Evolutionary conservation across 2,888 invertebrate genomes (phyloP).

Genomic region (Microplitis deprimator): DNA sequence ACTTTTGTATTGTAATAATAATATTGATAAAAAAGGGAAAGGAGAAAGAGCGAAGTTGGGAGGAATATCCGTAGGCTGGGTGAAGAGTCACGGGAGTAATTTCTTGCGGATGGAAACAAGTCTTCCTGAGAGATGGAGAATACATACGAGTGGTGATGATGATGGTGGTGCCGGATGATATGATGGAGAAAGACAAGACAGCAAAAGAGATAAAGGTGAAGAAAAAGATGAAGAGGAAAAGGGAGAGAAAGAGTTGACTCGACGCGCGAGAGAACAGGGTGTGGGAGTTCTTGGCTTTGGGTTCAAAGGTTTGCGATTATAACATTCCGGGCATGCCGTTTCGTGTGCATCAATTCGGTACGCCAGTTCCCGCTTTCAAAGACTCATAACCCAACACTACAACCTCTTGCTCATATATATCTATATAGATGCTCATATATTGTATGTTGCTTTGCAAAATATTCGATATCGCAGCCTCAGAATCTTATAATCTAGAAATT

Average conservation of each 20-base stretch:
- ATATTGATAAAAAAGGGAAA: not conserved
- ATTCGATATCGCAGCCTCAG: not conserved
- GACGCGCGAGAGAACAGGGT: conserved; percentile 59
- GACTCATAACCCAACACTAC: not conserved
- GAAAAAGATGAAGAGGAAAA: conserved; percentile 19
- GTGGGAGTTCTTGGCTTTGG: conserved; percentile 67
- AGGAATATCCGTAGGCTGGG: conserved; percentile 49
- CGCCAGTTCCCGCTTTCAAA: conserved; percentile 67
- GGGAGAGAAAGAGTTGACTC: conserved; percentile 34
- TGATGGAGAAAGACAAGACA: conserved; percentile 11
- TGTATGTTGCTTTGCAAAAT: not conserved
- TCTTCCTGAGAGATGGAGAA: conserved; percentile 14
- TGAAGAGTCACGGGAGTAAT: conserved; percentile 62
- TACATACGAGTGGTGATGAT: not conserved
- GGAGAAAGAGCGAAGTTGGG: not conserved
- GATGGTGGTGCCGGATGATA: not conserved
- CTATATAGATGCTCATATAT: not conserved
- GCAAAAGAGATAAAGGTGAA: conserved; percentile 18
- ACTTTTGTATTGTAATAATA: conserved; percentile 3
- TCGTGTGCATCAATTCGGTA: conserved; percentile 71
- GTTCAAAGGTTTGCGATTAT: conserved; percentile 71
- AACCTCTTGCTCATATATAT: not conserved
- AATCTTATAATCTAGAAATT: not conserved
- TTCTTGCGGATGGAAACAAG: conserved; percentile 63
- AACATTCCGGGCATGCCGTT: conserved; percentile 70